Percentiles rank a stretch among this genome's conserved stretches.
These are phyloP conservation scores for Rissa tridactyla DNA, from an alignment of 2,113 vertebrate species.

Conservation along the genomic window DNA sequence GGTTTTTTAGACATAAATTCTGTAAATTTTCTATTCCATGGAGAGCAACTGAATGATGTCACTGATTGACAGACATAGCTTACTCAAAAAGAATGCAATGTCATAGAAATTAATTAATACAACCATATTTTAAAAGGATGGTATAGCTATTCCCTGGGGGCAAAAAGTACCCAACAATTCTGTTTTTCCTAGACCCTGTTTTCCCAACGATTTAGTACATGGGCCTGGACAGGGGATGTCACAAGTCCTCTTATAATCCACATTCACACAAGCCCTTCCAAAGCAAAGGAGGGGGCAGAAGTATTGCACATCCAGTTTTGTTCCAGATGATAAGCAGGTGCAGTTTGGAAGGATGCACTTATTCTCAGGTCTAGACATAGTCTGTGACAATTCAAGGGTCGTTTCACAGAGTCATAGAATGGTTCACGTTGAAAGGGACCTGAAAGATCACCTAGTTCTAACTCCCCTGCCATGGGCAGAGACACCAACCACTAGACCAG, in stretches of 20 bases:
- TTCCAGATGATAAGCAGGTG: neutral
- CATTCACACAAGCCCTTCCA: neutral
- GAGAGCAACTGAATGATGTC: neutral
- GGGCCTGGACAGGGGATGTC: neutral
- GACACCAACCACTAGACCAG: no score
- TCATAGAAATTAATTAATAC: neutral
- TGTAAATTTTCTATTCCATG: neutral
- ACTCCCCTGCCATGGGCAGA: no score
- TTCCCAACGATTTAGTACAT: neutral
- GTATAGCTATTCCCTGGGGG: neutral
- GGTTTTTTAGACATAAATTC: neutral
- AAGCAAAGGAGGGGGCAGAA: neutral
- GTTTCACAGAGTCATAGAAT: neutral
- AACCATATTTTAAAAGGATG: neutral
- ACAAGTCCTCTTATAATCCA: neutral
- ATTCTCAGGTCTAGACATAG: neutral
- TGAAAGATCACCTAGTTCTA: no score
- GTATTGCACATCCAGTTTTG: neutral
- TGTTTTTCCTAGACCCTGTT: neutral
- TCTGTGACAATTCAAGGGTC: neutral
- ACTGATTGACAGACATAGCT: neutral
- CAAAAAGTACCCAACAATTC: neutral
- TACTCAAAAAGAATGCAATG: neutral
- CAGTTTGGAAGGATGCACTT: neutral
- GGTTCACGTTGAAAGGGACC: no score